These are phyloP conservation scores for Lynx canadensis DNA, from an alignment of 2,113 vertebrate species.

Conservation along the genomic window DNA sequence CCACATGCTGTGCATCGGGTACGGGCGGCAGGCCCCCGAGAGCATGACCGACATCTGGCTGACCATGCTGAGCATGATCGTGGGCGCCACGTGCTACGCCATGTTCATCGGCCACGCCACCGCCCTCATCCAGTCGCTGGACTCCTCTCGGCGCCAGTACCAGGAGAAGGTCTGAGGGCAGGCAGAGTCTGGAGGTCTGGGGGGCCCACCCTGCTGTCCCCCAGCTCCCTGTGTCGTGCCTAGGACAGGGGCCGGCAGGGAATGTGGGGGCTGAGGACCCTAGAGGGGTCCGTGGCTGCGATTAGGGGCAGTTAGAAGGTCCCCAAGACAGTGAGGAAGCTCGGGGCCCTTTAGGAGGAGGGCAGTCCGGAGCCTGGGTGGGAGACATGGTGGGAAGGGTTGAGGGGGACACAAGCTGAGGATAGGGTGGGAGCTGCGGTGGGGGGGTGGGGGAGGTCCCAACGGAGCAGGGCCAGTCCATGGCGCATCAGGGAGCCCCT, in stretches of 20 bases:
- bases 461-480: background rate
- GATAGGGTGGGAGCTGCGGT: too few relatives aligned
- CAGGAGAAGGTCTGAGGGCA: constrained; percentile 93
- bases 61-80: constrained; percentile 99
- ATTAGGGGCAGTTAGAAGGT: too few relatives aligned
- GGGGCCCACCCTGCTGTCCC: fast-evolving
- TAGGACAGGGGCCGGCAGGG: background rate
- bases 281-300: background rate
- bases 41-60: constrained; percentile 99
- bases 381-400: fast-evolving
- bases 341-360: background rate
- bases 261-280: background rate
- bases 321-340: background rate
- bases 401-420: background rate
- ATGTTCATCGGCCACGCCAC: constrained; percentile 97
- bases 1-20: constrained; percentile 99
- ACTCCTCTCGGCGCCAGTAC: constrained; percentile 95
- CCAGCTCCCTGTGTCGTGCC: too few relatives aligned
- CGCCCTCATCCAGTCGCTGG: constrained; percentile 94
- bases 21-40: constrained; percentile 95
- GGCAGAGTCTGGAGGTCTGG: background rate
- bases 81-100: constrained; percentile 97
- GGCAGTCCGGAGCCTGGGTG: background rate
- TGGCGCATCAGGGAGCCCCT: background rate
- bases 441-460: background rate